Conservation (phyloP, 30 jellyfish, hydroid and myxozoan genomes). For the Phacellophora camtschatica region DNA sequence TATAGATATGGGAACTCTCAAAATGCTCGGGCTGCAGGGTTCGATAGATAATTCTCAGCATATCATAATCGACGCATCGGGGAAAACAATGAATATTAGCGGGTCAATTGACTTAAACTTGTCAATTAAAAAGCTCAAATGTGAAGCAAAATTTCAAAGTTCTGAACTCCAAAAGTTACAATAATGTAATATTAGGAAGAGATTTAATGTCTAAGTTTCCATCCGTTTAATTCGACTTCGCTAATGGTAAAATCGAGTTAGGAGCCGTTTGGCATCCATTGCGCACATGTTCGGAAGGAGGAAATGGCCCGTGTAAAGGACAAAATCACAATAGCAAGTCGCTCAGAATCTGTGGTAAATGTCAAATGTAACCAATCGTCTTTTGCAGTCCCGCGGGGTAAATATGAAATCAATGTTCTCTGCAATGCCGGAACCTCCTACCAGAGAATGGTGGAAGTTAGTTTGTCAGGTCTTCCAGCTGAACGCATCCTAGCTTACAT, state of each 20-base stretch:
- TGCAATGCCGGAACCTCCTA: slow-evolving; percentile 21
- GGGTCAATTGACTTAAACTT: not conserved
- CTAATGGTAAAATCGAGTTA: not conserved
- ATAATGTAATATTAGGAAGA: not conserved
- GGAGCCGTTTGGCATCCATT: not conserved
- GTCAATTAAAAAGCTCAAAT: not conserved
- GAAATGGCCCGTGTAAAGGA: not conserved
- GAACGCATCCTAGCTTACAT: slow-evolving; percentile 22
- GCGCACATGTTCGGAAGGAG: not conserved
- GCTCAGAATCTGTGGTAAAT: slow-evolving; percentile 21
- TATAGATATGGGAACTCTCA: slow-evolving; percentile 10
- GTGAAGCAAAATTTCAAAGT: slow-evolving; percentile 1
- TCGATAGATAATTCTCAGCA: not conserved
- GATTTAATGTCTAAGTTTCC: not conserved
- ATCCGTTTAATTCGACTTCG: not conserved
- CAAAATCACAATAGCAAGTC: not conserved
- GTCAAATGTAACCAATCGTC: not conserved
- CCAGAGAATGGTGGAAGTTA: slow-evolving; percentile 23
- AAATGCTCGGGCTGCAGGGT: not conserved
- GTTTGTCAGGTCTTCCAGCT: slow-evolving; percentile 26
- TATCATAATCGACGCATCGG: slow-evolving; percentile 6
- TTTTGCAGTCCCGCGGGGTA: not conserved
- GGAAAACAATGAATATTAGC: not conserved
- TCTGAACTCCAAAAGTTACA: not conserved
- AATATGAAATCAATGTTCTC: too few relatives aligned